Base-by-base conservation (phyloP, 2,888 invertebrate genomes). In the Athripsodes cinereus region DNA sequence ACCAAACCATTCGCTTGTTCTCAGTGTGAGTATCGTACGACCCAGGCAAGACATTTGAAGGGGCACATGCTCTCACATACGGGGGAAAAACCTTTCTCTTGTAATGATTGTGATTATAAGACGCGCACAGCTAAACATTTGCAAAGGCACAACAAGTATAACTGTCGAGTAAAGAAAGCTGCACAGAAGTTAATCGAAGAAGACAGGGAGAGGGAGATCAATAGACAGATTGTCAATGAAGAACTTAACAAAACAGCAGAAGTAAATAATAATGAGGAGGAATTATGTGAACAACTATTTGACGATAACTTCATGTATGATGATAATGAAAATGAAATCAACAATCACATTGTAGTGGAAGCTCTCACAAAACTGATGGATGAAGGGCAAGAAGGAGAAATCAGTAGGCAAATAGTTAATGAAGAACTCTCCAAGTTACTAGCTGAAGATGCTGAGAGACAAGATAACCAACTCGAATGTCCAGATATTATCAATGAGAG, bases 111-210 rank as follows among this genome's bases (percentile, higher is more conserved):
- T 26, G 51, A 40, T n/a, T 56, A 51, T n/a, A 56, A 26, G 16
- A 56, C 48, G 20, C 40, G 56, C 10, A 56, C 56, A 11, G 21
- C 49, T 5, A 55, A 55, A 26, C 55, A 55, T 21, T 47, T 55
- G 11, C 26, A 49, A 34, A 48, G 55, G 35, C 55, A 55, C 22
- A 55, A 20, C 11, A 22, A 50, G n/a, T 22, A 10, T 22, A 22
- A 50, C 26, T 50, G 50, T 21, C 21, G 18, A 22, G 50, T 22
- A 11, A 50, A 26, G 26, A 50, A 50, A 50, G 22, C 11, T 2
- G 21, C 48, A 2, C 48, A 48, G 21, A 18, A 48, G 20, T 48
- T 48, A 20, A 48, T 21, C 2, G 21, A 10, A 18, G 48, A 18
- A 48, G 48, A 48, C 10, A 48, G 13, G 16, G 40, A 40, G 13